Evolutionary conservation across 2,888 invertebrate genomes (phyloP).

Genomic region (Physocephala rufipes): DNA sequence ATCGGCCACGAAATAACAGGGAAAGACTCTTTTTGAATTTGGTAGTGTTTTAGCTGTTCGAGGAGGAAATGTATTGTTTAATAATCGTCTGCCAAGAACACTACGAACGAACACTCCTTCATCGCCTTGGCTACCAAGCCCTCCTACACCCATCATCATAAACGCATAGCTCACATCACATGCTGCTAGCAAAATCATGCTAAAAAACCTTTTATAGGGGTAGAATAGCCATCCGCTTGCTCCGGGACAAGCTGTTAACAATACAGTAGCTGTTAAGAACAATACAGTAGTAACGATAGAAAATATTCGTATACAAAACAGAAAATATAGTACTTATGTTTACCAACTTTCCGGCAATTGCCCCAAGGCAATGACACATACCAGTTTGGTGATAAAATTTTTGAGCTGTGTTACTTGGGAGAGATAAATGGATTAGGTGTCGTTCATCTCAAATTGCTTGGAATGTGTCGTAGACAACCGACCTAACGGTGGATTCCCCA

Average conservation of each 20-base stretch:
- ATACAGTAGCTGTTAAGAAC: no score
- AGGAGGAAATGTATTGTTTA: no score
- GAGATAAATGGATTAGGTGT: no score
- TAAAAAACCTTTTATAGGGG: constrained; percentile 6
- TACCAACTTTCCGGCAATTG: background rate
- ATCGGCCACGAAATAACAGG: constrained; percentile 30
- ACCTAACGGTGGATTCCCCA: background rate
- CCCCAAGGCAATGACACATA: background rate
- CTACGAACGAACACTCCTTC: constrained; percentile 22
- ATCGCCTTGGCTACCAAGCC: constrained; percentile 27
- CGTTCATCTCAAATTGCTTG: no score
- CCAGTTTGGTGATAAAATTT: background rate
- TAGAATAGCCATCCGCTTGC: background rate
- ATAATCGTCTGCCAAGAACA: no score
- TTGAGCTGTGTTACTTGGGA: background rate
- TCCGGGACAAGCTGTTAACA: no score
- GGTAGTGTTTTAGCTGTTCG: background rate
- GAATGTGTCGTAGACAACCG: background rate
- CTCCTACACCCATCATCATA: no score
- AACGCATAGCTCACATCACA: no score
- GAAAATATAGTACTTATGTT: background rate
- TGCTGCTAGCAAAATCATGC: constrained; percentile 13
- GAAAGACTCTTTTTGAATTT: constrained; percentile 3
- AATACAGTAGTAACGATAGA: no score
- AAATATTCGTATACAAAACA: background rate